Base-by-base conservation (phyloP, 2,797 vertebrate genomes). In the Cygnus olor region DNA sequence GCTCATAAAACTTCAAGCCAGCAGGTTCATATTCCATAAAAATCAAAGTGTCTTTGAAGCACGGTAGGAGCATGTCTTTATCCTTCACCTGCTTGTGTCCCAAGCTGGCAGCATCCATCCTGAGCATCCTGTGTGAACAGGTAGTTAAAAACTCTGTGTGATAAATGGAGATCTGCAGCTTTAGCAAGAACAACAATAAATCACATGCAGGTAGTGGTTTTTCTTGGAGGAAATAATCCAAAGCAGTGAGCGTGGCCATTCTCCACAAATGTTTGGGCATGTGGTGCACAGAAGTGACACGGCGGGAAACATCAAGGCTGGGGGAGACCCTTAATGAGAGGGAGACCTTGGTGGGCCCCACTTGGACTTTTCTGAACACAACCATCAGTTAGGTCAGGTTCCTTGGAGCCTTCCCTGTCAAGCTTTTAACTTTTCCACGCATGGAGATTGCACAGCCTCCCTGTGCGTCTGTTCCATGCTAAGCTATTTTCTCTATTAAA, bases 241-340 rank as follows among this genome's bases (percentile, higher is more conserved):
- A 86, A 69, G 44, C 1, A 0, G 0, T 47, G 34, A n/a, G 21
- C 30, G 18, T 20, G 30, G 25, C 38, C 0, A 0, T 42, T 79
- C 21, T 61, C 54, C 58, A 53, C 1, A 1, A 45, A 44, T 49
- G 10, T 4, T 4, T 13, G 65, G 30, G 44, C 1, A 2, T 3
- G 1, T 22, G 34, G 25, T 34, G 51, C 30, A 42, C 30, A 56
- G 30, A n/a, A 32, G 30, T 15, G n/a, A 68, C 27, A 32, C 38
- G 12, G 17, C n/a, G 9, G 21, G 44, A 68, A 83, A 60, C 2
- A 2, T 24, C 1, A 1, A 14, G 4, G 34, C 61, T 40, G 36
- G 6, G 6, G 32, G 22, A 47, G 2, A 30, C 19, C 27, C 54
- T 36, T 79, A 38, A 63, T 0, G 3, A 56, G 68, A 7, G 60